phyloP scores from a whole-genome alignment of 2,888 invertebrate genomes.

The Mesochorus sp. region DNA sequence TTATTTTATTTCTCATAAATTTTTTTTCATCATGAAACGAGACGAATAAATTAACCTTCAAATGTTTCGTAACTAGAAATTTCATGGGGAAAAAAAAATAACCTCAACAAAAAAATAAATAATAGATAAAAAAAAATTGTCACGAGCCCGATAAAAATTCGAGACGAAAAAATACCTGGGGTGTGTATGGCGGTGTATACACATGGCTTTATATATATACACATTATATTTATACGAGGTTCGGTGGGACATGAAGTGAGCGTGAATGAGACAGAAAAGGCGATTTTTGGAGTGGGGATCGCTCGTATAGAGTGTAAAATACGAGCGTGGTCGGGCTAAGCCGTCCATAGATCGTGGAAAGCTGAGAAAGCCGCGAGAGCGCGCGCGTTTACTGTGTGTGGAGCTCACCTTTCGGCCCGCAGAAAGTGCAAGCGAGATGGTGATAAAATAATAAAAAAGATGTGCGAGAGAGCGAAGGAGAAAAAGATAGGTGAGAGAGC shows the following conservation, averaged over 20 bases:
- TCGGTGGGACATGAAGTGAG: slow-evolving; percentile 29
- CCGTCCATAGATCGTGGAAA: slow-evolving; percentile 76
- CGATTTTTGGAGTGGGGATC: slow-evolving; percentile 34
- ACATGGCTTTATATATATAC: background rate
- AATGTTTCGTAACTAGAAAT: too few species aligned
- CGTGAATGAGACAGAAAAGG: slow-evolving; percentile 49
- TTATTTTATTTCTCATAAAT: too few species aligned
- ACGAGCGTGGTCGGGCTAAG: slow-evolving; percentile 75
- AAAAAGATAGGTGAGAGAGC: slow-evolving; percentile 6
- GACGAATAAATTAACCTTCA: too few species aligned
- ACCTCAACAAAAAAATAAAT: background rate
- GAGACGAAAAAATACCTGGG: background rate
- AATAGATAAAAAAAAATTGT: background rate
- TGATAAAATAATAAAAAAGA: slow-evolving; percentile 48
- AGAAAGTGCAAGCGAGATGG: slow-evolving; percentile 55
- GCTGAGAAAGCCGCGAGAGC: slow-evolving; percentile 66
- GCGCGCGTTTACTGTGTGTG: slow-evolving; percentile 2
- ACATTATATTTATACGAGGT: background rate
- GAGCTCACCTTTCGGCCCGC: slow-evolving; percentile 40
- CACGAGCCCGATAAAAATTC: background rate
- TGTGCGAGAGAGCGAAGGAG: slow-evolving; percentile 33
- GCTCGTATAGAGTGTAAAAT: slow-evolving; percentile 70
- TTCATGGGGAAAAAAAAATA: background rate
- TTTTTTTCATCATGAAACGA: too few species aligned
- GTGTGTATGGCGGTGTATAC: background rate